Percentiles rank a stretch among this genome's conserved stretches.
Evolutionary conservation across 1,140 invertebrate species (phyloP).

Genomic region (Solenopsis invicta): DNA sequence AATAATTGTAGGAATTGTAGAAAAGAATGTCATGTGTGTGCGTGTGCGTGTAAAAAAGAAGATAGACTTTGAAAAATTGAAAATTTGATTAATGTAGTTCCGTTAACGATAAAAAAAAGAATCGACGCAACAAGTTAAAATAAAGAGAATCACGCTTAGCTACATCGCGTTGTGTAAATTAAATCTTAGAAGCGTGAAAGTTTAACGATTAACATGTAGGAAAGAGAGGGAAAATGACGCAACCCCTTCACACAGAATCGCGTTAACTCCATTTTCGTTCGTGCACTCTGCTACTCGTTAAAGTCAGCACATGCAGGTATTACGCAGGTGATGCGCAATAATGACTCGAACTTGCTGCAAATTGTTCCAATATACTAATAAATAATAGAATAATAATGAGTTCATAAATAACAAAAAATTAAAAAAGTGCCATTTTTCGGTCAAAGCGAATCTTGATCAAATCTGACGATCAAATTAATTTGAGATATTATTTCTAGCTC

Average conservation of each 20-base stretch:
- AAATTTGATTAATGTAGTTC: background rate
- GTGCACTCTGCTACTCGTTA: background rate
- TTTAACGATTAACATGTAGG: conserved; percentile 5
- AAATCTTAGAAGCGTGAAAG: conserved; percentile 46
- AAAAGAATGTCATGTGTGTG: background rate
- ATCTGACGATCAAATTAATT: too few relatives aligned
- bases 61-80: background rate
- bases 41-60: background rate
- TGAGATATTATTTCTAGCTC: too few relatives aligned
- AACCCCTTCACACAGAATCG: background rate
- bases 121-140: background rate
- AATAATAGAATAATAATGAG: too few relatives aligned
- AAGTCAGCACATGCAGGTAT: background rate
- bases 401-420: too few relatives aligned
- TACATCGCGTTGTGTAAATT: conserved; percentile 26
- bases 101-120: background rate
- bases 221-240: conserved; percentile 12
- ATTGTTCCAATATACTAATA: background rate
- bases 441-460: too few relatives aligned
- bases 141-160: background rate
- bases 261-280: conserved; percentile 6
- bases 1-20: background rate
- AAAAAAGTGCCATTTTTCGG: too few relatives aligned
- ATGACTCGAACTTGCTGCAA: background rate
- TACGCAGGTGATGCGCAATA: background rate